Conservation (phyloP, 2,797 vertebrate genomes). For the Notamacropus eugenii region DNA sequence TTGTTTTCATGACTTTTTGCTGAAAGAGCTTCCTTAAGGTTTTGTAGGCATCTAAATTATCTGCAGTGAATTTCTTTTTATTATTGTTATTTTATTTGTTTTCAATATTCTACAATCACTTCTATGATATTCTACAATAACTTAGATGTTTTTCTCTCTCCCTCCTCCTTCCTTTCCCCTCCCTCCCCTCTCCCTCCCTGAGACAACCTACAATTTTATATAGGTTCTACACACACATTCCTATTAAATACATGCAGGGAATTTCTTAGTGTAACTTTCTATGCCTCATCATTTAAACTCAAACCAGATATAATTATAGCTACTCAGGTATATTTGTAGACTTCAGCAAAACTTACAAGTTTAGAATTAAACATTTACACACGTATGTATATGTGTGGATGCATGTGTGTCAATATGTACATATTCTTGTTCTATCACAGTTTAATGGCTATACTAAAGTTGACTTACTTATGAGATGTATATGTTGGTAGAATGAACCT, state of each 20-base stretch:
- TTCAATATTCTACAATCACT: too few species aligned
- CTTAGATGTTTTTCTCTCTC: too few species aligned
- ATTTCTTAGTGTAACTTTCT: conserved; percentile 36
- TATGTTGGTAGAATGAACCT: not conserved
- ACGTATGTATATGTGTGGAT: too few species aligned
- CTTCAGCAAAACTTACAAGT: conserved; percentile 37
- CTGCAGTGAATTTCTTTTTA: not conserved
- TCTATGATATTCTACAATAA: too few species aligned
- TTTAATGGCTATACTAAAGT: not conserved
- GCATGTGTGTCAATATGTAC: not conserved
- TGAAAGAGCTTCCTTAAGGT: not conserved
- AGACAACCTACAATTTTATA: too few species aligned
- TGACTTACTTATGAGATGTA: not conserved
- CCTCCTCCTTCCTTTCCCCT: too few species aligned
- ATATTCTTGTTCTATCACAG: not conserved
- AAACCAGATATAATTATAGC: conserved; percentile 11
- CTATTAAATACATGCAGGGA: not conserved
- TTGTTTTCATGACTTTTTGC: not conserved
- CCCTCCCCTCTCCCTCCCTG: too few species aligned
- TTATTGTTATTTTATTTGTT: too few species aligned
- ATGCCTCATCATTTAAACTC: conserved; percentile 5
- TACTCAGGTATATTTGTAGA: conserved; percentile 55
- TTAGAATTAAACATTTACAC: not conserved
- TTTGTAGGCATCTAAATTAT: not conserved
- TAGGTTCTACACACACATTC: too few species aligned